Conservation (phyloP, 2,113 vertebrate species). For the Collichthys lucidus region DNA sequence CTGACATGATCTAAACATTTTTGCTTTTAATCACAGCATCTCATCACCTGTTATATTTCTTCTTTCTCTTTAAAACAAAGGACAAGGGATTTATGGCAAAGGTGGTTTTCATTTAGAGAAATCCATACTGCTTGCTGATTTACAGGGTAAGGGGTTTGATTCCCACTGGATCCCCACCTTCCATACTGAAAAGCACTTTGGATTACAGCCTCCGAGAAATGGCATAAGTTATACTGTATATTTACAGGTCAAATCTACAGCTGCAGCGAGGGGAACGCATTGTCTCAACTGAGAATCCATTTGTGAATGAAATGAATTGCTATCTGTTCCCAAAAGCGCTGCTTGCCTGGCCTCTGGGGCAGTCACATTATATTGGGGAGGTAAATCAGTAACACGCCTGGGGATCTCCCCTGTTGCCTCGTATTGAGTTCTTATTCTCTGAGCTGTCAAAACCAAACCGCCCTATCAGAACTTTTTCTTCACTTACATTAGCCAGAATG, state of each 20-base stretch:
- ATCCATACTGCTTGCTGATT: conserved; percentile 60
- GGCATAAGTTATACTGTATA: conserved; percentile 48
- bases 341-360: conserved; percentile 26
- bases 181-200: conserved; percentile 59
- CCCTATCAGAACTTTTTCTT: conserved; percentile 32
- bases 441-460: conserved; percentile 4
- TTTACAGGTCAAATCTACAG: conserved; percentile 52
- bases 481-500: conserved; percentile 8
- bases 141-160: conserved; percentile 41
- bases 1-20: conserved; percentile 1
- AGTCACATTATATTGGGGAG: conserved; percentile 50
- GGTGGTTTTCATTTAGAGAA: conserved; percentile 56
- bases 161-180: conserved; percentile 50
- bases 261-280: conserved; percentile 23
- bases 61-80: conserved; percentile 35
- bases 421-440: conserved; percentile 15
- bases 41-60: conserved; percentile 8
- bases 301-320: conserved; percentile 53
- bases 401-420: conserved; percentile 29
- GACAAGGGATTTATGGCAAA: conserved; percentile 24
- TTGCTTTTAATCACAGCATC: background rate
- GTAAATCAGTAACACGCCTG: conserved; percentile 74
- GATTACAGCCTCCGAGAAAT: conserved; percentile 44
- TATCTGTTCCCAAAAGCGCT: conserved; percentile 44
- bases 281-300: conserved; percentile 52